Evolutionary conservation across 2,888 invertebrate genomes (phyloP).

Genomic region (Oegoconia quadripuncta): DNA sequence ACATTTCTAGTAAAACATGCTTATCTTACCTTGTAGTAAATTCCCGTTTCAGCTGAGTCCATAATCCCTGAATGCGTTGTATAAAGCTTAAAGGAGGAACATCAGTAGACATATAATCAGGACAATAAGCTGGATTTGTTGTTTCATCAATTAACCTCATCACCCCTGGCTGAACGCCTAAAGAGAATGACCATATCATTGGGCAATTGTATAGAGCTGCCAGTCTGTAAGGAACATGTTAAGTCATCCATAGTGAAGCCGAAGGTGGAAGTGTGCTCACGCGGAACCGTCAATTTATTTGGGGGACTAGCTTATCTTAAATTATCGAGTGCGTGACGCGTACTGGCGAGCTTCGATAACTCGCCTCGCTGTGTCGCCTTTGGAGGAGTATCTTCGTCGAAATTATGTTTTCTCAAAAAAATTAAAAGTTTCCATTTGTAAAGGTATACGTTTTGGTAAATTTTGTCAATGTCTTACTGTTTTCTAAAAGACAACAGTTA

Average conservation of each 20-base stretch:
- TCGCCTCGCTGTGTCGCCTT: too few relatives aligned
- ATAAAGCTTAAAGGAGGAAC: conserved; percentile 30
- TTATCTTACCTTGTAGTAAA: conserved; percentile 30
- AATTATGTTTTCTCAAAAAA: too few relatives aligned
- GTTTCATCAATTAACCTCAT: conserved; percentile 36
- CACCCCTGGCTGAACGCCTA: conserved; percentile 39
- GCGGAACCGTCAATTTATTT: background rate
- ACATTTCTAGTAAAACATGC: background rate
- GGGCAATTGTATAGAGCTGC: conserved; percentile 40
- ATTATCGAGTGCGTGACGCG: too few relatives aligned
- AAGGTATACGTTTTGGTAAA: too few relatives aligned
- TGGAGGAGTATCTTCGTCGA: too few relatives aligned
- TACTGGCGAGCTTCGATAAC: too few relatives aligned
- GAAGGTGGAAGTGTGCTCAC: background rate
- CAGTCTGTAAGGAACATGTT: conserved; percentile 26
- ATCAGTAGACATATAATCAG: conserved; percentile 26
- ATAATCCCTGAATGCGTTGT: conserved; percentile 31
- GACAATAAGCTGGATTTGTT: conserved; percentile 39
- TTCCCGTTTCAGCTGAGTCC: conserved; percentile 25
- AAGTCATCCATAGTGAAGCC: too few relatives aligned
- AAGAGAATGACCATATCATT: conserved; percentile 41
- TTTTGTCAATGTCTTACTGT: too few relatives aligned
- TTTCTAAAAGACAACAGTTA: too few relatives aligned
- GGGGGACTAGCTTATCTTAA: background rate
- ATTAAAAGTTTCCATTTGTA: too few relatives aligned